Evolutionary conservation across 2,888 invertebrate genomes (phyloP).

Genomic region (Noctua janthina): DNA sequence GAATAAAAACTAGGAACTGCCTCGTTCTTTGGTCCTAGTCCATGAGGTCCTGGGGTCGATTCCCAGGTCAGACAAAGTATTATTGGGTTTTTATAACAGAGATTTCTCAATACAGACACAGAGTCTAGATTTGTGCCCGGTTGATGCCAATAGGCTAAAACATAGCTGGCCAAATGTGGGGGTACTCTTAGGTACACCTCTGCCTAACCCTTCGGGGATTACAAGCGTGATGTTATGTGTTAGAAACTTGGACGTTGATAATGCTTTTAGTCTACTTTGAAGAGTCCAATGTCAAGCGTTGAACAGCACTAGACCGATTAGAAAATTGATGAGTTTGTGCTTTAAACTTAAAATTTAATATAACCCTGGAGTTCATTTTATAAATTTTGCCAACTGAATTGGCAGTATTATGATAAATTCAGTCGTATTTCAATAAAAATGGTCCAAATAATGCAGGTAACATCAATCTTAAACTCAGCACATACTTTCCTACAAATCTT

Average conservation of each 20-base stretch:
- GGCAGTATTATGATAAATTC: neutral
- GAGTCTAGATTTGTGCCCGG: no score
- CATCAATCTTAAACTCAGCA: slow-evolving; percentile 20
- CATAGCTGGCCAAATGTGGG: no score
- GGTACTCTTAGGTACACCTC: no score
- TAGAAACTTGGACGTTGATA: no score
- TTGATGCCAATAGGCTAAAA: no score
- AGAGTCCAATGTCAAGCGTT: neutral
- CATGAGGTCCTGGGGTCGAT: no score
- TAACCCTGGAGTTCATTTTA: neutral
- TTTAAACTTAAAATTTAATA: neutral
- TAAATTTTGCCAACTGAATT: neutral
- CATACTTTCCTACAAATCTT: neutral
- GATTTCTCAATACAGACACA: no score
- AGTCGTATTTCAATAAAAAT: neutral
- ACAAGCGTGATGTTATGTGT: no score
- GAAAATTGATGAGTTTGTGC: no score
- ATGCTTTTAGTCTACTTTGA: neutral
- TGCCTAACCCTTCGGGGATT: no score
- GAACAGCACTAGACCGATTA: neutral
- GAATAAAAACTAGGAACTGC: neutral
- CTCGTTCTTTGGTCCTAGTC: no score
- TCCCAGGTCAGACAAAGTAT: no score
- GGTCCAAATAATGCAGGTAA: neutral
- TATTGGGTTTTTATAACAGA: fast-evolving